Percentiles rank a stretch among this genome's conserved stretches.
These are phyloP conservation scores for Porphyrio hochstetteri DNA, from an alignment of 2,113 vertebrate species.

Conservation along the genomic window DNA sequence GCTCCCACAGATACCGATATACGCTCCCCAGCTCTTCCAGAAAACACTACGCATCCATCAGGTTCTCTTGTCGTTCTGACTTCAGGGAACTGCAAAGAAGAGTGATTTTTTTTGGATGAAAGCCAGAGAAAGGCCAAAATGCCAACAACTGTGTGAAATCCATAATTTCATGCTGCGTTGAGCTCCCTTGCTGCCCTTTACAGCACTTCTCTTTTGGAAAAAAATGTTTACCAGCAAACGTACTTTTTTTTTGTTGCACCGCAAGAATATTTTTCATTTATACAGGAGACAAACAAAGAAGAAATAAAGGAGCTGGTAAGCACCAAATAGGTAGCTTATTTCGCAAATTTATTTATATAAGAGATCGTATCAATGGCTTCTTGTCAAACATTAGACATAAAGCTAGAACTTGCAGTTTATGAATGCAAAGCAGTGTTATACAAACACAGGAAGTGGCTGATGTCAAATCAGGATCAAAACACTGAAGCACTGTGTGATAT, in stretches of 20 bases:
- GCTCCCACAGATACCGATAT: not conserved
- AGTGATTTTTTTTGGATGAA: not conserved
- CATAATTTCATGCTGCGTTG: not conserved
- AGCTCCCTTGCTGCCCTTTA: not conserved
- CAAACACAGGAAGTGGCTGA: not conserved
- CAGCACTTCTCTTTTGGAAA: not conserved
- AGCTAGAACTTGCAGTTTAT: not conserved
- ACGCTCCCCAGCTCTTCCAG: not conserved
- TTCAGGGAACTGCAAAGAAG: not conserved
- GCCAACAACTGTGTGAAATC: not conserved
- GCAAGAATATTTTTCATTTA: not conserved
- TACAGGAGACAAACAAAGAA: not conserved
- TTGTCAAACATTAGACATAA: not conserved
- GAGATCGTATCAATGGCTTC: not conserved
- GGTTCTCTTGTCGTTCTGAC: not conserved
- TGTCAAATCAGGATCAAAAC: not conserved
- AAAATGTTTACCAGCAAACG: not conserved
- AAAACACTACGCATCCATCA: not conserved
- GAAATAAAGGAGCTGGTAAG: not conserved
- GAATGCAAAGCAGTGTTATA: not conserved
- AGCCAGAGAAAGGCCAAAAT: not conserved
- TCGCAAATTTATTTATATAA: not conserved
- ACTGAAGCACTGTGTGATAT: not conserved
- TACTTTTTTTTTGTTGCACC: not conserved
- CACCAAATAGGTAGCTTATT: not conserved